Evolutionary conservation across 1,140 invertebrate species (phyloP).

Genomic region (Drosophila gunungcola): DNA sequence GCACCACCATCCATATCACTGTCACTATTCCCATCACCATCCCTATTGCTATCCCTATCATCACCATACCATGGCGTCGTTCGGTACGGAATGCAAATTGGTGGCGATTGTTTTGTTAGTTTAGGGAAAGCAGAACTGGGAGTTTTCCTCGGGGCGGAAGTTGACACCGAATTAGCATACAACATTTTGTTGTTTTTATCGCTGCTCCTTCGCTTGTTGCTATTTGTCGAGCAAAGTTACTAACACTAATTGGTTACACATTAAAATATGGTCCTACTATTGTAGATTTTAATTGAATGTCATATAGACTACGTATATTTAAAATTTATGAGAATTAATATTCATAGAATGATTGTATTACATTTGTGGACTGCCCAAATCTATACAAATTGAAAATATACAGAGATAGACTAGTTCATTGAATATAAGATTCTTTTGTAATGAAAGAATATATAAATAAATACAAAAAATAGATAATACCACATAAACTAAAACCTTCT

Average conservation of each 20-base stretch:
- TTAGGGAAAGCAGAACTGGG: constrained; percentile 13
- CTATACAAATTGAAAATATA: no score
- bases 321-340: no score
- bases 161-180: constrained; percentile 54
- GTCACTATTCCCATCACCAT: background rate
- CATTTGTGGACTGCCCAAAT: no score
- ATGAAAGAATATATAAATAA: no score
- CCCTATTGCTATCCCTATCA: constrained; percentile 4
- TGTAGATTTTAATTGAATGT: background rate
- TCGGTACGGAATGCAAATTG: constrained; percentile 21
- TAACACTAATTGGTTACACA: constrained; percentile 92
- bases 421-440: no score
- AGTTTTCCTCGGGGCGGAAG: constrained; percentile 20
- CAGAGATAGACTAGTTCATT: no score
- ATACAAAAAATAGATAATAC: no score
- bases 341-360: no score
- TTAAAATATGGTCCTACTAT: background rate
- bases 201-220: constrained; percentile 22
- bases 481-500: no score
- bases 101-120: constrained; percentile 35
- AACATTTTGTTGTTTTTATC: constrained; percentile 21
- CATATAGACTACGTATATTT: no score
- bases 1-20: background rate
- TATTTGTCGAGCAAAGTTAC: constrained; percentile 44
- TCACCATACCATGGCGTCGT: background rate